Percentiles rank a stretch among this genome's conserved stretches.
Evolutionary conservation across 37 sponge, comb jelly and placozoan genomes (phyloP).

Genomic region (Halichondria panicea): DNA sequence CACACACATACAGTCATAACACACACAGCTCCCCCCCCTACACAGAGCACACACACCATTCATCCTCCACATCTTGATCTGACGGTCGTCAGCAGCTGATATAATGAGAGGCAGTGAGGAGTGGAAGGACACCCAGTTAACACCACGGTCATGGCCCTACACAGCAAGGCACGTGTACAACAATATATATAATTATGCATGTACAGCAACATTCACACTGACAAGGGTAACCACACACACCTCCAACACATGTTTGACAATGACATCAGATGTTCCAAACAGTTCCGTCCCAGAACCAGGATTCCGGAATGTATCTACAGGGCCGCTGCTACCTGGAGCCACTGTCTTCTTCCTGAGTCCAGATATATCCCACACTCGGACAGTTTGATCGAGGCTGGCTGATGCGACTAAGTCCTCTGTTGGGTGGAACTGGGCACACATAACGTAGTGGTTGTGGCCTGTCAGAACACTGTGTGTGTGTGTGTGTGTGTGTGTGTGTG

Average conservation of each 20-base stretch:
- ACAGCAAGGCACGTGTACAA: too few relatives aligned
- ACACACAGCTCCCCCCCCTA: too few relatives aligned
- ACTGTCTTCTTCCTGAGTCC: constrained; percentile 93
- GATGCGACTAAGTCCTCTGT: constrained; percentile 96
- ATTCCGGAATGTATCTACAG: constrained; percentile 64
- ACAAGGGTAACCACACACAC: constrained; percentile 16
- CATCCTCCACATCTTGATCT: constrained; percentile 98
- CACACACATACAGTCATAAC: too few relatives aligned
- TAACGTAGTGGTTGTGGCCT: constrained; percentile 99
- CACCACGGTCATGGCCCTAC: constrained; percentile 97
- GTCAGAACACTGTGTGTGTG: constrained; percentile 82
- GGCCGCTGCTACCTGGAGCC: constrained; percentile 74
- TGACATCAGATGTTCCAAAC: constrained; percentile 92
- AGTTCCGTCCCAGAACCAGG: constrained; percentile 82
- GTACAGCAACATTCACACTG: too few relatives aligned
- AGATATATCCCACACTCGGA: constrained; percentile 97
- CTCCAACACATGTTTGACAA: constrained; percentile 93
- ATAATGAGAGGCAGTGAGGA: constrained; percentile 91
- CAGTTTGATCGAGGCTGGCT: constrained; percentile 95
- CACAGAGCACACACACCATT: constrained; percentile 72
- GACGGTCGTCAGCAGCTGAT: constrained; percentile 95
- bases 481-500: too few relatives aligned
- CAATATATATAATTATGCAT: neutral
- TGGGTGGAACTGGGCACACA: constrained; percentile 99
- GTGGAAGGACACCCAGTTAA: constrained; percentile 99